Percentiles rank a stretch among this genome's conserved stretches.
These are phyloP conservation scores for Pseudococcus viburni DNA, from an alignment of 2,888 invertebrate genomes.

Conservation along the genomic window DNA sequence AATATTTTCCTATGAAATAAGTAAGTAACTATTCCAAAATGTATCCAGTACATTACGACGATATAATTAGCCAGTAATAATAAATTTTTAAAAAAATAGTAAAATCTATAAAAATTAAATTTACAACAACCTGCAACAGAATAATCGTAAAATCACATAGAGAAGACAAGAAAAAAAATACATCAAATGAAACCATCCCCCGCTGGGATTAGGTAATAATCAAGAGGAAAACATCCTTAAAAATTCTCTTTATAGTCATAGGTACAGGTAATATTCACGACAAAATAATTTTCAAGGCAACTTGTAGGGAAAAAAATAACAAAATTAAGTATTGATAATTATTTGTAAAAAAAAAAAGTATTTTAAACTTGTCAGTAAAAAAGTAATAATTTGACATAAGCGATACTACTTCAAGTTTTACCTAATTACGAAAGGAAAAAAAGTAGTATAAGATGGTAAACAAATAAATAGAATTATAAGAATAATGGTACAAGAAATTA, in stretches of 20 bases:
- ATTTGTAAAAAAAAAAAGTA: too few species aligned
- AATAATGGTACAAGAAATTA: neutral
- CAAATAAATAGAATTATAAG: neutral
- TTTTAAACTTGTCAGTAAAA: neutral
- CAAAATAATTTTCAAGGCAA: neutral
- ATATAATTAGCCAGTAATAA: neutral
- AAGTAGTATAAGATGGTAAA: neutral
- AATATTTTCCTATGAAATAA: neutral
- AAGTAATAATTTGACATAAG: neutral
- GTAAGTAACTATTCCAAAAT: neutral
- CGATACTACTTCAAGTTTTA: neutral
- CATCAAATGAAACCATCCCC: neutral
- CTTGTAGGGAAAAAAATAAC: neutral
- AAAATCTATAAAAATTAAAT: neutral
- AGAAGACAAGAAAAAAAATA: neutral
- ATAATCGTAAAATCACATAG: constrained; percentile 12
- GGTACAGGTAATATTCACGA: neutral
- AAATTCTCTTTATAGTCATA: neutral
- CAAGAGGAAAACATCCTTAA: neutral
- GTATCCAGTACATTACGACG: neutral
- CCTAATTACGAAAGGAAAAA: neutral
- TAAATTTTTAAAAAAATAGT: neutral
- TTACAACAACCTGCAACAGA: constrained; percentile 11
- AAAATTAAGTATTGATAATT: neutral
- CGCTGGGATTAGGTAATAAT: neutral